phyloP scores from a whole-genome alignment of 1,140 invertebrate genomes.

The Pseudomyrmex gracilis region DNA sequence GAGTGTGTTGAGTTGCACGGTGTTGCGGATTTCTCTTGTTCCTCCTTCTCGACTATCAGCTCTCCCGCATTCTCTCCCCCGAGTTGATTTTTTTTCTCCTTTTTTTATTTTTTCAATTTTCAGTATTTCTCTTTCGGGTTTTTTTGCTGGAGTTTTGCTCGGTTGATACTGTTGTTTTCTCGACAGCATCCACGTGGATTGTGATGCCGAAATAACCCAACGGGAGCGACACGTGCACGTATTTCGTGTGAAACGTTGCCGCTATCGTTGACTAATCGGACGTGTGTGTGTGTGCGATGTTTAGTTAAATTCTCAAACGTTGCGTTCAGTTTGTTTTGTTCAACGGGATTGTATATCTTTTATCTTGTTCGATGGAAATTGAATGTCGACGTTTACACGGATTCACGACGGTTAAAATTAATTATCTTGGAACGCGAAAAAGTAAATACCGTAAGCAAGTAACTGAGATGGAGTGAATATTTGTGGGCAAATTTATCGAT shows the following conservation, averaged over 20 bases:
- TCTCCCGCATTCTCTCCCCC: constrained; percentile 37
- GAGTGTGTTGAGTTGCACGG: constrained; percentile 79
- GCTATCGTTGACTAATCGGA: neutral
- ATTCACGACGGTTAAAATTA: neutral
- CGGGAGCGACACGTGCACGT: neutral
- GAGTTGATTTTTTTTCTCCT: constrained; percentile 20
- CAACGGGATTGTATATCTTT: neutral
- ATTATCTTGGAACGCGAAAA: neutral
- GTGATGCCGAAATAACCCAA: constrained; percentile 34
- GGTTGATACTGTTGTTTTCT: constrained; percentile 27
- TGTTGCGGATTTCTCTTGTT: constrained; percentile 74
- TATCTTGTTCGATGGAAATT: neutral
- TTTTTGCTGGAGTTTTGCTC: constrained; percentile 62
- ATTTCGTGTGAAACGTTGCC: neutral
- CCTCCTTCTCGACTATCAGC: constrained; percentile 31
- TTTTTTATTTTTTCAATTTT: constrained; percentile 41
- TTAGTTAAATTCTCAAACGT: neutral
- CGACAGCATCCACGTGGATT: constrained; percentile 38
- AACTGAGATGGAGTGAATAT: neutral
- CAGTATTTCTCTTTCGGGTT: constrained; percentile 4
- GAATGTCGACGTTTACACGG: neutral
- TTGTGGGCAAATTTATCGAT: neutral
- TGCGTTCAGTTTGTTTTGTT: neutral
- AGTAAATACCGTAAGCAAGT: neutral
- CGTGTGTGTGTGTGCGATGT: neutral